Conservation (phyloP, 2,113 vertebrate genomes). For the Rhadina sibilatrix region DNA sequence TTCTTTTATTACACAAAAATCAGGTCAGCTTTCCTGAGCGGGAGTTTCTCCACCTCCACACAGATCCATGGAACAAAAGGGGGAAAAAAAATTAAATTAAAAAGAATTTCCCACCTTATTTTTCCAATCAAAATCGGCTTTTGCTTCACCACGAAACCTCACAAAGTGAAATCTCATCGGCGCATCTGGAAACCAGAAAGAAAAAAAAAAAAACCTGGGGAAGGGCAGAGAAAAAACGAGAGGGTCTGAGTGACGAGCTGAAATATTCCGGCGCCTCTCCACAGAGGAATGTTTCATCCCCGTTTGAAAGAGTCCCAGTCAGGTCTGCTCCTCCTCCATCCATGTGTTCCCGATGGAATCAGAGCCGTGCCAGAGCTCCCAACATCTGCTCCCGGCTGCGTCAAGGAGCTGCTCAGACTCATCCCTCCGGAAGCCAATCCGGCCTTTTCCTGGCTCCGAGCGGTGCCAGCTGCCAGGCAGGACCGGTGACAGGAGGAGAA, state of each 20-base stretch:
- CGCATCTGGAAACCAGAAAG: not conserved
- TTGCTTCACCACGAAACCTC: not conserved
- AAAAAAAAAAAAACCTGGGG: no score
- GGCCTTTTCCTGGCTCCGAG: not conserved
- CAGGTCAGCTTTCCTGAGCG: not conserved
- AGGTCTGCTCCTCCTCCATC: not conserved
- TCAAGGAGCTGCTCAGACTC: not conserved
- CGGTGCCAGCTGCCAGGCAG: not conserved
- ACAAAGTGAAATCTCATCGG: accelerated
- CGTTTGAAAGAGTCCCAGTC: not conserved
- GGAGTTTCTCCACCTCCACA: not conserved
- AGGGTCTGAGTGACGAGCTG: not conserved
- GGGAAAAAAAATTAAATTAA: no score
- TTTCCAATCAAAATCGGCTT: not conserved
- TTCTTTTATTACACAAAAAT: not conserved
- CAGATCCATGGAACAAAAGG: not conserved
- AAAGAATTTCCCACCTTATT: not conserved
- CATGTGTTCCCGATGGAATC: not conserved
- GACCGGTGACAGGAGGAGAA: not conserved
- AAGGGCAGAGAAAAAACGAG: not conserved
- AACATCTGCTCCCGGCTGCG: not conserved
- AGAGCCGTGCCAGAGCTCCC: not conserved
- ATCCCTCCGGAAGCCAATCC: not conserved
- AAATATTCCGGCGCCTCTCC: not conserved
- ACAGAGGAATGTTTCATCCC: not conserved